Percentiles rank a stretch among this genome's conserved stretches.
Evolutionary conservation across 1,140 invertebrate genomes (phyloP).

Genomic region (Rhopalosiphum padi): DNA sequence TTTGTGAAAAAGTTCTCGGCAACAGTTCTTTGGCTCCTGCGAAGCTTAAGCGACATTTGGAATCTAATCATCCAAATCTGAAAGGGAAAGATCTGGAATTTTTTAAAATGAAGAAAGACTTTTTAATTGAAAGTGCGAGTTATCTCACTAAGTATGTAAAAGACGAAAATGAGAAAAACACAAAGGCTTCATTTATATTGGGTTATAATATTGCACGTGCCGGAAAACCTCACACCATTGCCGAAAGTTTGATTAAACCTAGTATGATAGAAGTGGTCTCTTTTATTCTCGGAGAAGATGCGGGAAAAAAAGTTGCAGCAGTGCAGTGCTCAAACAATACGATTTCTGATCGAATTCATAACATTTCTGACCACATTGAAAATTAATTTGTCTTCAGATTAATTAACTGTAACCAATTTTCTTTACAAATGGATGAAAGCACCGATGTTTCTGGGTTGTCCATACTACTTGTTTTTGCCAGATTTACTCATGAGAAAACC

Average conservation of each 20-base stretch:
- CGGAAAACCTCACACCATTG: constrained; percentile 60
- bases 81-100: constrained; percentile 28
- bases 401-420: constrained; percentile 10
- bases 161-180: constrained; percentile 46
- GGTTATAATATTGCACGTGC: constrained; percentile 62
- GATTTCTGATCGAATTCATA: not conserved
- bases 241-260: constrained; percentile 58
- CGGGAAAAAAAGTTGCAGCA: constrained; percentile 26
- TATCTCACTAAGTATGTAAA: constrained; percentile 35
- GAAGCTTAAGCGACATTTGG: constrained; percentile 46
- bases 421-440: constrained; percentile 19
- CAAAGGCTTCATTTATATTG: constrained; percentile 33
- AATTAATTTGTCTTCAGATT: not conserved
- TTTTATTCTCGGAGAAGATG: constrained; percentile 21
- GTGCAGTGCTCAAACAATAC: constrained; percentile 37
- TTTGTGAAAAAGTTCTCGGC: constrained; percentile 40
- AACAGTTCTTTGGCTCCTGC: constrained; percentile 40
- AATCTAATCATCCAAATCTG: constrained; percentile 32
- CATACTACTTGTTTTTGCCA: constrained; percentile 16
- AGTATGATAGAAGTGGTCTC: constrained; percentile 29
- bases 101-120: constrained; percentile 38
- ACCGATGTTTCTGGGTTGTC: no score
- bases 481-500: constrained; percentile 41
- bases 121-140: constrained; percentile 20
- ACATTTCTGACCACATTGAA: constrained; percentile 31